phyloP scores from a whole-genome alignment of 2,113 vertebrate genomes.

The Gracilinanus agilis region DNA sequence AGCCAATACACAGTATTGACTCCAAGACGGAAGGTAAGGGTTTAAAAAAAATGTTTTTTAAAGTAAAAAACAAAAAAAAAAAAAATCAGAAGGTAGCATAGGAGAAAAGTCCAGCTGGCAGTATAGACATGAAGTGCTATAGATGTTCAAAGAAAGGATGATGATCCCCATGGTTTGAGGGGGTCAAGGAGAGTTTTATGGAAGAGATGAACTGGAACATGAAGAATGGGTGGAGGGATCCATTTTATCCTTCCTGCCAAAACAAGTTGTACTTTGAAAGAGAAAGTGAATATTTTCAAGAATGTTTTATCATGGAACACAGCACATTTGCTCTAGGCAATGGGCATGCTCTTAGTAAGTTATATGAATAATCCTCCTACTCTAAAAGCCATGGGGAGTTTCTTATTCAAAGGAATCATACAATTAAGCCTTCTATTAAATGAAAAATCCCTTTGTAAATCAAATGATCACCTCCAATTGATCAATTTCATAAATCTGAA shows the following conservation, averaged over 20 bases:
- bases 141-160: neutral
- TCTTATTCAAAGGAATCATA: conserved; percentile 20
- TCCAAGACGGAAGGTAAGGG: no score
- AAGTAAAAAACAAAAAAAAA: no score
- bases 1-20: no score
- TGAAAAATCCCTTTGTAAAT: conserved; percentile 5
- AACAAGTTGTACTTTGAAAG: neutral
- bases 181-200: neutral
- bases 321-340: neutral
- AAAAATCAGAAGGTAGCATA: neutral
- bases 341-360: neutral
- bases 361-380: neutral
- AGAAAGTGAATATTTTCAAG: neutral
- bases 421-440: neutral
- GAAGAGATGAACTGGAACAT: neutral
- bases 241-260: neutral
- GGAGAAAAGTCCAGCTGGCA: neutral
- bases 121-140: neutral
- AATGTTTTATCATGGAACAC: neutral
- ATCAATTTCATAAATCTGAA: neutral
- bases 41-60: no score
- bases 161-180: neutral
- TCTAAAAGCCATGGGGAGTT: neutral
- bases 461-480: neutral
- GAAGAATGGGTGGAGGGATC: neutral